Conservation (phyloP, 1,140 invertebrate genomes). For the Popillia japonica region DNA sequence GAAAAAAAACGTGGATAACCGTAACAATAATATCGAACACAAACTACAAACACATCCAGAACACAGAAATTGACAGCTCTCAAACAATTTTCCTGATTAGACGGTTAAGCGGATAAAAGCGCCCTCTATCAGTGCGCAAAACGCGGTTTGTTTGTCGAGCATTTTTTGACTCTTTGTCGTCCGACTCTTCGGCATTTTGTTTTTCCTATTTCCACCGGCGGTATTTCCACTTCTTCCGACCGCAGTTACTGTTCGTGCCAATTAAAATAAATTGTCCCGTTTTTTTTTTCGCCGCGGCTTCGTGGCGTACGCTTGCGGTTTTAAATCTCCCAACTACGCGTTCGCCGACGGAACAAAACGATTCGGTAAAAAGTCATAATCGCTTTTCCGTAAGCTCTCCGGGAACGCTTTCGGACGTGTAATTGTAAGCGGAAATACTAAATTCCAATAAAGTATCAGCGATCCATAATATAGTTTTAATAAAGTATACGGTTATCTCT, state of each 20-base stretch:
- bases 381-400: too few species aligned
- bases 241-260: background rate
- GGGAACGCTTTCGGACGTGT: too few species aligned
- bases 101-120: background rate
- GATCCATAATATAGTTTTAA: too few species aligned
- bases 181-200: background rate
- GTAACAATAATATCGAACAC: background rate
- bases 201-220: background rate
- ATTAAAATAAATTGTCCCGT: background rate
- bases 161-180: background rate
- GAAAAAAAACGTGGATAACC: background rate
- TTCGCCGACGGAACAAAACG: too few species aligned
- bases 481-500: too few species aligned
- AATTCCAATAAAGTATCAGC: too few species aligned
- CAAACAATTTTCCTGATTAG: background rate
- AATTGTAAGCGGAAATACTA: too few species aligned
- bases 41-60: background rate
- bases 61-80: background rate
- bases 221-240: background rate
- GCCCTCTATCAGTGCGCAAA: background rate
- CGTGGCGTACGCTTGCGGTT: too few species aligned
- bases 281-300: too few species aligned
- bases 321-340: too few species aligned
- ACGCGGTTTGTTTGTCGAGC: background rate
- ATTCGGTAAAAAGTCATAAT: too few species aligned